Percentiles rank a stretch among this genome's conserved stretches.
Conservation (phyloP, 2,113 vertebrate genomes). For the Rhodinocichla rosea region DNA sequence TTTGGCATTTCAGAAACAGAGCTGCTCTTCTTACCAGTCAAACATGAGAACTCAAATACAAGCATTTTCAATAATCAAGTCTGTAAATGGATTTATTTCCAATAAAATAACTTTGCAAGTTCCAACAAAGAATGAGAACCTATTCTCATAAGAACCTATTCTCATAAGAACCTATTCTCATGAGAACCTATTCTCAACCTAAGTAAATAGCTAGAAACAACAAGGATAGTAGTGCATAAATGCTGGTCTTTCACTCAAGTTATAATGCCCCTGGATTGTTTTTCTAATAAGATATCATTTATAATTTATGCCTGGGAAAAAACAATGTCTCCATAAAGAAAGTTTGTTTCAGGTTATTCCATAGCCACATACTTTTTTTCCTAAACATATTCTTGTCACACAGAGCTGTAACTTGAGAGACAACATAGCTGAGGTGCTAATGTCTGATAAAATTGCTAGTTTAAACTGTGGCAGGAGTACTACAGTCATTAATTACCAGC, state of each 20-base stretch:
- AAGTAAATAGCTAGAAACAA: background rate
- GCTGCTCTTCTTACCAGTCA: background rate
- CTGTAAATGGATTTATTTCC: background rate
- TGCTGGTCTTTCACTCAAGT: background rate
- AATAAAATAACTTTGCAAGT: background rate
- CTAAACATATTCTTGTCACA: background rate
- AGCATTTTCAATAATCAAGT: background rate
- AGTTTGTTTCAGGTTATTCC: constrained; percentile 9
- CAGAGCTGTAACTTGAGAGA: constrained; percentile 12
- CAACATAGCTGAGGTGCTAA: constrained; percentile 1
- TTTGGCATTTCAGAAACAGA: background rate
- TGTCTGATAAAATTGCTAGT: constrained; percentile 15
- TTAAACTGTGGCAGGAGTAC: constrained; percentile 6
- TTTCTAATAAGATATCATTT: background rate
- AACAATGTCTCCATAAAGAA: background rate
- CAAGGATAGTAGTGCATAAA: background rate
- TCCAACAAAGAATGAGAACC: background rate
- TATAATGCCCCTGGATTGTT: background rate
- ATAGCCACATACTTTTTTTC: background rate
- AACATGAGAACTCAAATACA: background rate
- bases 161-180: background rate
- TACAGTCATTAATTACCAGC: constrained; percentile 45
- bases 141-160: background rate
- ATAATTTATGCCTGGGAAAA: background rate
- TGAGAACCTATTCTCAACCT: background rate